A percentile compares a stretch with the other conserved stretches of the same genome.
Conservation (phyloP, 2,888 invertebrate species). For the Peribatodes rhomboidaria region DNA sequence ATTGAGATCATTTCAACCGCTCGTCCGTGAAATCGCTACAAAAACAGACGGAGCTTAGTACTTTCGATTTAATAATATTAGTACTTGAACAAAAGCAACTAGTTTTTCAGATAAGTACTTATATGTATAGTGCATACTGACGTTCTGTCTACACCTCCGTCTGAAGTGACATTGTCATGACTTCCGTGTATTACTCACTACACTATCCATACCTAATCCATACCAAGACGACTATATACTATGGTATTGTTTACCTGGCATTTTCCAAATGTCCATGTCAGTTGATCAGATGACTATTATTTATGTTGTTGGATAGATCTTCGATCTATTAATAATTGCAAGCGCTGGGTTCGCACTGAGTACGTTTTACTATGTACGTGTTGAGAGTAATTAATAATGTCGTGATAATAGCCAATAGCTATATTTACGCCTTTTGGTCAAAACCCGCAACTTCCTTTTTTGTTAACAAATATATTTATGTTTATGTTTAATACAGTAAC, state of each 20-base stretch:
- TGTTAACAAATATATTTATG: too few relatives aligned
- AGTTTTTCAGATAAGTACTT: too few relatives aligned
- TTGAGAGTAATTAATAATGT: neutral
- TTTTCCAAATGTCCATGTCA: constrained; percentile 40
- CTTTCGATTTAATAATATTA: too few relatives aligned
- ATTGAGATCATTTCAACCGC: too few relatives aligned
- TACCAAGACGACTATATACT: constrained; percentile 2
- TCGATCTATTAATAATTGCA: constrained; percentile 37
- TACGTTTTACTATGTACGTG: neutral
- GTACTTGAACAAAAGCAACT: too few relatives aligned
- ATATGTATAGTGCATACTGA: too few relatives aligned
- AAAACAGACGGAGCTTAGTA: too few relatives aligned
- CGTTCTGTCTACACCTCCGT: neutral
- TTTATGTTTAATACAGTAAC: too few relatives aligned
- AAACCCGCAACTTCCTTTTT: too few relatives aligned
- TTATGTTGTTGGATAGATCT: constrained; percentile 23
- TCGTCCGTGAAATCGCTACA: too few relatives aligned
- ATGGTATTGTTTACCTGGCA: constrained; percentile 51
- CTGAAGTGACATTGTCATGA: neutral
- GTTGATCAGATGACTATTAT: constrained; percentile 43
- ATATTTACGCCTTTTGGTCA: too few relatives aligned
- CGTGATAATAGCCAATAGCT: too few relatives aligned
- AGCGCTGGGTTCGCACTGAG: neutral
- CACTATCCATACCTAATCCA: neutral
- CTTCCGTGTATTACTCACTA: constrained; percentile 4